Evolutionary conservation across 1,140 invertebrate species (phyloP), one percentile per base, ranked within the genome.

Genomic region (Zaprionus africanus): DNA sequence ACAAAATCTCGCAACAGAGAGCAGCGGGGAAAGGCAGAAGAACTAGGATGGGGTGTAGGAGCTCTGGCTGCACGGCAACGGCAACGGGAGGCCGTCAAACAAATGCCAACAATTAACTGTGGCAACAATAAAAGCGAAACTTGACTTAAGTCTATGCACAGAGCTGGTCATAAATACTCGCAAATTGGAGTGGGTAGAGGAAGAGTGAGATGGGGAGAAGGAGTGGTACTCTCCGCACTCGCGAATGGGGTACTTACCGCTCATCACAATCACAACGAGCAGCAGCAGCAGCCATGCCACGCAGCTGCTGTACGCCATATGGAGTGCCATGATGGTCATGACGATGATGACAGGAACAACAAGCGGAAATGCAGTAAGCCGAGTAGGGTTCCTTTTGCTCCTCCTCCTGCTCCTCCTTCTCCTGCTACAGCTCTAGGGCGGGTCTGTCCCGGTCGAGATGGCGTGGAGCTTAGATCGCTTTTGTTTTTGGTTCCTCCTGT

Each of bases 311-410:
- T 73, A 73, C 51, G 68, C 70, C 76, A 82, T 75, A 61, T 78
- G 79, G 70, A 75, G 74, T 59, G 76, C 81, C 90, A 84, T 84
- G 78, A 17, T 46, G 41, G n/a, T 46, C 5, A 7, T 46, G 59
- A 72, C 64, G 79, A 61, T 65, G 78, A 60, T 76, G 75, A 80
- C 81, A 81, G 78, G 71, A 84, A 84, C 85, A 84, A 85, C 65
- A 85, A 75, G 65, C 85, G 85, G 85, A 88, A 88, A 82, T 88
- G 85, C 85, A 90, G 85, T 82, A 75, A 88, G 79, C 81, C 78
- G 63, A 59, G 36, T 56, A 13, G 26, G 51, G 36, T n/a, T 65
- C 17, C 65, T 68, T 58, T 46, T 67, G 4, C 11, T 51, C 46
- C 19, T 4, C 1, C 41, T 46, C n/a, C 41, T n/a, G n/a, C n/a